Base-by-base conservation (phyloP, 2,888 invertebrate species). In the Leucozona laternaria region DNA sequence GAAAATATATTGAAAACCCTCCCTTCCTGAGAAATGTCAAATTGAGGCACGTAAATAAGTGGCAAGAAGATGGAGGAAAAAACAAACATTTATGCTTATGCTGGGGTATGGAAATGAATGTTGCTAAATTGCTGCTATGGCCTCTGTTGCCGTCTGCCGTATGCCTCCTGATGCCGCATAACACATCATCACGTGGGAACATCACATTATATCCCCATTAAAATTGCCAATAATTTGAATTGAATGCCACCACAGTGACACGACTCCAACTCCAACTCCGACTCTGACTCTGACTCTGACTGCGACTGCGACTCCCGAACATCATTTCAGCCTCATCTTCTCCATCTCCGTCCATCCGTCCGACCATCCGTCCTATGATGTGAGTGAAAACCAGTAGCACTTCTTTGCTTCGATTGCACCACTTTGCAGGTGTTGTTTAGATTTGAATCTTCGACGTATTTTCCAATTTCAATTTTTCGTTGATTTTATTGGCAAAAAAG, bases 201-300 rank as follows among this genome's bases (percentile, higher is more conserved):
- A 78, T 86, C 79, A 73, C 75, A 78, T 55, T 75, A 62, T 34
- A 15, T n/a, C 75, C 86, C 81, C 86, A 86, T 82, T 86, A 86
- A 86, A 86, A 82, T 86, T 81, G 86, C 81, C 86, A 86, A 86
- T 81, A 81, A 86, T 81, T 86, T 86, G 86, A 86, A 86, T 86
- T 86, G 86, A 86, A 86, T 86, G 86, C 78, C 81, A 86, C 58
- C 64, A 37, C 70, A 72, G 50, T 86, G 86, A 86, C 86, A 86
- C 86, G 86, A 86, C 75, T 72, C 37, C n/a, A n/a, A 68, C 50
- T 68, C 17, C 45, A 20, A 66, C 66, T 66, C 66, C 68, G n/a
- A n/a, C n/a, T n/a, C n/a, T n/a, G n/a, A n/a, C n/a, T n/a, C n/a
- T n/a, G n/a, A n/a, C n/a, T n/a, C n/a, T n/a, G n/a, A n/a, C n/a